phyloP scores from a whole-genome alignment of 2,888 invertebrate genomes.

The Eristalinus sepulchralis region DNA sequence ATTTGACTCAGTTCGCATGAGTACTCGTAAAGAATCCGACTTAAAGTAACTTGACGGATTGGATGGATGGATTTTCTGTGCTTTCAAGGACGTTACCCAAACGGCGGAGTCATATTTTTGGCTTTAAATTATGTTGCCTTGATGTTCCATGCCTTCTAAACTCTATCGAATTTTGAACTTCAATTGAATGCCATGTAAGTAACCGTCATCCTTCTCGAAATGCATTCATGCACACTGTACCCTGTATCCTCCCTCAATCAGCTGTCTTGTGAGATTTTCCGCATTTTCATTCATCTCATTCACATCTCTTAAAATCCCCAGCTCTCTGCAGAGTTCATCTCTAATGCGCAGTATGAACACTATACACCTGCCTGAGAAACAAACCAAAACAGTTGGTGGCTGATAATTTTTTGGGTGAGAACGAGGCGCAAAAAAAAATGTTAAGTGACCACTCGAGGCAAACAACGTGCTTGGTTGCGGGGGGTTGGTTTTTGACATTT shows the following conservation, averaged over 20 bases:
- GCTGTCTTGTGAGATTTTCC: neutral
- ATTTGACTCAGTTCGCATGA: no score
- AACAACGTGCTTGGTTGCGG: neutral
- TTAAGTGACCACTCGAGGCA: neutral
- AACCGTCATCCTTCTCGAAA: neutral
- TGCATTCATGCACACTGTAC: neutral
- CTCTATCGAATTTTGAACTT: no score
- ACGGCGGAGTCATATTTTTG: no score
- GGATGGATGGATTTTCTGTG: no score
- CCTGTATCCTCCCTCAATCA: neutral
- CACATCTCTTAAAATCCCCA: neutral
- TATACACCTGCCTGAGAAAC: neutral
- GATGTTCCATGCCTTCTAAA: no score
- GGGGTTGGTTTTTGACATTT: neutral
- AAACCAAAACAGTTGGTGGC: neutral
- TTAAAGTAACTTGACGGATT: no score
- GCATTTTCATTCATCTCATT: neutral
- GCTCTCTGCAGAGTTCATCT: neutral
- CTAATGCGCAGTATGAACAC: neutral
- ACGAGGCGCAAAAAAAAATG: neutral
- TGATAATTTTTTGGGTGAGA: neutral
- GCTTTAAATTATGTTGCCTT: no score
- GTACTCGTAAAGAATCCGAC: no score
- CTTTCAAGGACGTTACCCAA: no score
- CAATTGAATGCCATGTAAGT: no score